These are phyloP conservation scores for Ia io DNA, from an alignment of 2,113 vertebrate species.

Conservation along the genomic window DNA sequence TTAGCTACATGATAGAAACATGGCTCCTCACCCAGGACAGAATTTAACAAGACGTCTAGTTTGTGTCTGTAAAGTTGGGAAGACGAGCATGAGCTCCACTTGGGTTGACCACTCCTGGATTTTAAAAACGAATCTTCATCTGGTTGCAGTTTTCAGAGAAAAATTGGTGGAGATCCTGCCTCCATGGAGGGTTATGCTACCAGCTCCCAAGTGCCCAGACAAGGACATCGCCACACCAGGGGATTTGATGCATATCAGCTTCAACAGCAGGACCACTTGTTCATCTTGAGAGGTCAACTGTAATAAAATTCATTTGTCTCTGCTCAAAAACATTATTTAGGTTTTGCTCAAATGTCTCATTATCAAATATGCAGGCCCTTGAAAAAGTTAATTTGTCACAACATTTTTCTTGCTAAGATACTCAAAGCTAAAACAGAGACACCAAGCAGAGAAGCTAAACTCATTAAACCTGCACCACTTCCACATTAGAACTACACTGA, in stretches of 20 bases:
- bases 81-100: not conserved
- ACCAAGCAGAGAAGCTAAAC: not conserved
- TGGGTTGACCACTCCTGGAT: not conserved
- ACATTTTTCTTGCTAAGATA: not conserved
- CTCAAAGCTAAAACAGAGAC: conserved; percentile 13
- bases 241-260: not conserved
- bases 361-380: not conserved
- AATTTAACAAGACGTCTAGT: not conserved
- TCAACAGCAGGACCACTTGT: not conserved
- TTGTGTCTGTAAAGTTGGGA: not conserved
- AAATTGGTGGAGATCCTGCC: not conserved
- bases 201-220: not conserved
- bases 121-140: conserved; percentile 24
- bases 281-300: not conserved
- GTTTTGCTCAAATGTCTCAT: not conserved
- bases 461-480: not conserved
- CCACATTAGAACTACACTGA: not conserved
- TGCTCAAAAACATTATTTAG: not conserved
- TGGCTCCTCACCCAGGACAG: not conserved
- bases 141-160: not conserved
- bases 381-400: conserved; percentile 1
- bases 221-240: not conserved
- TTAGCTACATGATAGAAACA: conserved; percentile 2
- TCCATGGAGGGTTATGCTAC: not conserved
- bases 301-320: not conserved